A percentile compares a stretch with the other conserved stretches of the same genome.
phyloP scores from a whole-genome alignment of 2,888 invertebrate genomes.

The Siphlonurus alternatus region DNA sequence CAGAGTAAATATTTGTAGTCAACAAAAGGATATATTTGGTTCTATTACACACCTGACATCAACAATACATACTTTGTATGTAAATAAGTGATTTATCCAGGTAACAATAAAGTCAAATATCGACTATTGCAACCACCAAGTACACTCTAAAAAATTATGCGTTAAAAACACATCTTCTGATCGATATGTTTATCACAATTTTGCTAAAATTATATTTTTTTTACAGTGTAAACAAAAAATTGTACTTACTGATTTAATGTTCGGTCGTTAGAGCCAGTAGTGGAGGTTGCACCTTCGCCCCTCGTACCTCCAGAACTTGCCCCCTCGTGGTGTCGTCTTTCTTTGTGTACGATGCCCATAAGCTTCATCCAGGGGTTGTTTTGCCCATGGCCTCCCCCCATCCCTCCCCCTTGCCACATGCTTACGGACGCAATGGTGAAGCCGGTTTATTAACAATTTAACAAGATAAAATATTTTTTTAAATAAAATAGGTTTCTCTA shows the following conservation, averaged over 20 bases:
- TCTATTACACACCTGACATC: too few relatives aligned
- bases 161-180: too few relatives aligned
- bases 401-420: slow-evolving; percentile 63
- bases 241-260: slow-evolving; percentile 52
- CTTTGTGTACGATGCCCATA: slow-evolving; percentile 66
- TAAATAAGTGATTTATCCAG: too few relatives aligned
- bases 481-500: neutral
- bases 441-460: neutral
- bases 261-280: slow-evolving; percentile 39
- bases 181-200: too few relatives aligned
- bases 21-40: too few relatives aligned
- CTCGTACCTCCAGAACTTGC: slow-evolving; percentile 26
- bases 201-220: too few relatives aligned
- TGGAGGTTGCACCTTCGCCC: slow-evolving; percentile 26
- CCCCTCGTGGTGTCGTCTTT: slow-evolving; percentile 44
- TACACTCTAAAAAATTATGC: too few relatives aligned
- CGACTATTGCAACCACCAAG: too few relatives aligned
- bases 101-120: too few relatives aligned
- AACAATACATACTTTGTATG: too few relatives aligned
- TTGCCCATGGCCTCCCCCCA: slow-evolving; percentile 56
- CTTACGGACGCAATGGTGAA: neutral
- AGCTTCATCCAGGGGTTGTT: slow-evolving; percentile 72
- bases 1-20: too few relatives aligned
- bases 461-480: neutral
- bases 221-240: neutral